phyloP scores from a whole-genome alignment of 23 tunicate genomes.

The Phallusia fumigata region DNA sequence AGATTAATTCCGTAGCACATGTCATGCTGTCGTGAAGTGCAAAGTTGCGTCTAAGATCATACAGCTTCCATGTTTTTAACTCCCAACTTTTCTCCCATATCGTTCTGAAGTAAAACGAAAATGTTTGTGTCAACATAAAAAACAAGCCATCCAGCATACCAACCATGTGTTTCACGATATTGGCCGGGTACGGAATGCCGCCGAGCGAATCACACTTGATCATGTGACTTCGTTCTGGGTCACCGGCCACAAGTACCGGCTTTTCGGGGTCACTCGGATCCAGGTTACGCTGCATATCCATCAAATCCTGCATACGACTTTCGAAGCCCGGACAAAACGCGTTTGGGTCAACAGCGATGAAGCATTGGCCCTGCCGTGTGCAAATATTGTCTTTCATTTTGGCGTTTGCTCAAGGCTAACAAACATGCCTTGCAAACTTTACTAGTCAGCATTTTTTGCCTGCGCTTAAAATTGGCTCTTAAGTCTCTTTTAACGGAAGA shows the following conservation, averaged over 20 bases:
- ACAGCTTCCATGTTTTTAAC: conserved; percentile 27
- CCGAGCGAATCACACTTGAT: conserved; percentile 79
- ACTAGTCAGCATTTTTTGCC: too few species aligned
- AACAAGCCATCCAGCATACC: not conserved
- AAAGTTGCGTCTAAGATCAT: too few species aligned
- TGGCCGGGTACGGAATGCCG: conserved; percentile 91
- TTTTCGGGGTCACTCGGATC: conserved; percentile 61
- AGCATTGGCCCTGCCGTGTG: conserved; percentile 87
- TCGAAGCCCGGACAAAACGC: conserved; percentile 94
- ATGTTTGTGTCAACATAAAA: not conserved
- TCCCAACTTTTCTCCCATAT: conserved; percentile 23
- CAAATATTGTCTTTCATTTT: too few species aligned
- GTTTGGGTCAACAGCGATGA: conserved; percentile 87
- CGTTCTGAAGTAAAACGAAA: conserved; percentile 21
- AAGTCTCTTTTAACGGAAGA: too few species aligned
- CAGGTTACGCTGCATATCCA: conserved; percentile 62
- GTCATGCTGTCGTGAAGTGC: too few species aligned
- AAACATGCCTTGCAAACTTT: too few species aligned
- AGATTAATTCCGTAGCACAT: too few species aligned
- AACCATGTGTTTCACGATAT: conserved; percentile 89
- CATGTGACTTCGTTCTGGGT: conserved; percentile 84
- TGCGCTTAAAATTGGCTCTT: too few species aligned
- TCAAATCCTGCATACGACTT: conserved; percentile 76
- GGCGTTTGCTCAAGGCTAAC: too few species aligned
- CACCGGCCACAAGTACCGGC: conserved; percentile 95